Conservation (phyloP, 2,797 vertebrate species). For the Melanotaenia boesemani region DNA sequence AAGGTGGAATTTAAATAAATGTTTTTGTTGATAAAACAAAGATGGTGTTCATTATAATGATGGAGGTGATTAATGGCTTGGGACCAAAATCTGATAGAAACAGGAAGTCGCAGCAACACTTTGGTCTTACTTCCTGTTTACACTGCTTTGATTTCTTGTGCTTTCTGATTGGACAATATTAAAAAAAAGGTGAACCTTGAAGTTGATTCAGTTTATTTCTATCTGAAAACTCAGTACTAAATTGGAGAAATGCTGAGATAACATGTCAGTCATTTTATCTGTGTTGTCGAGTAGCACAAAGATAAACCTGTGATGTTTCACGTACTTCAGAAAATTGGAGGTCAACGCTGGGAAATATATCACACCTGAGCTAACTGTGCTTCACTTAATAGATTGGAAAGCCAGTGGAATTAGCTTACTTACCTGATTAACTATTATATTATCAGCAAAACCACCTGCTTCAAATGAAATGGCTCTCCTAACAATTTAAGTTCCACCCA, state of each 20-base stretch:
- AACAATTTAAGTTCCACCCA: no score
- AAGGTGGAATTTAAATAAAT: constrained; percentile 21
- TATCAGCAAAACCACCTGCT: no score
- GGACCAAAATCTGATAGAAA: constrained; percentile 56
- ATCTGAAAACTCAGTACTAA: background rate
- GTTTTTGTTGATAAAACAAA: constrained; percentile 6
- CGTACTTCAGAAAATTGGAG: no score
- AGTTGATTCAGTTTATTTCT: constrained; percentile 23
- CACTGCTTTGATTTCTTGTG: constrained; percentile 68
- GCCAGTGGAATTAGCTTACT: no score
- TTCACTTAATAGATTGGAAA: no score
- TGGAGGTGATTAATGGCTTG: constrained; percentile 3
- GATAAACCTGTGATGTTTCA: background rate
- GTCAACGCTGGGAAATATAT: no score
- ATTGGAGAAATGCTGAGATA: background rate
- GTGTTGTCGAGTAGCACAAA: background rate
- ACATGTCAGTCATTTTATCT: background rate
- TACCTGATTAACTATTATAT: no score
- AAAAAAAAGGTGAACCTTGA: constrained; percentile 55
- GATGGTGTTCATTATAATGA: constrained; percentile 16
- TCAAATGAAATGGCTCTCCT: no score
- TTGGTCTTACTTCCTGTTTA: constrained; percentile 67
- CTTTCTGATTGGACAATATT: constrained; percentile 67
- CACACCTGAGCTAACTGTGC: no score
- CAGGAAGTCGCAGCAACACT: constrained; percentile 45